A percentile compares a stretch with the other conserved stretches of the same genome.
Conservation (phyloP, 2,113 vertebrate species). For the Balaeniceps rex region DNA sequence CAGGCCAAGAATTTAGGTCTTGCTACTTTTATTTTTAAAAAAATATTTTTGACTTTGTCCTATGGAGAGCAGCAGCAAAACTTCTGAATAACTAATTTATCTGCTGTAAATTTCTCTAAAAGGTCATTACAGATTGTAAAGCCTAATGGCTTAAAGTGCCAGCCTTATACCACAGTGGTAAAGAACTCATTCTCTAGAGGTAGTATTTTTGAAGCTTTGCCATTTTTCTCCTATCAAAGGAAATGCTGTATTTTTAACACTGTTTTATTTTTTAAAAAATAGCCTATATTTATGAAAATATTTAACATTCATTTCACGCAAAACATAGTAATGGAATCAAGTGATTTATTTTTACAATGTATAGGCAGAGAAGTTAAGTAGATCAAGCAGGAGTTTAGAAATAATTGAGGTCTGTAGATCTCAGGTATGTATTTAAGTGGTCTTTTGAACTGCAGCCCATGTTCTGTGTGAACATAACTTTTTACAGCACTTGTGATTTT, state of each 20-base stretch:
- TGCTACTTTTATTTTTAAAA: background rate
- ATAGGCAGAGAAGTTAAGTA: slow-evolving; percentile 2
- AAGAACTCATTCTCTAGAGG: background rate
- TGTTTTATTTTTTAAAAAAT: background rate
- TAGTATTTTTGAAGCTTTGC: slow-evolving; percentile 23
- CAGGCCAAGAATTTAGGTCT: background rate
- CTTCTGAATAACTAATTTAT: slow-evolving; percentile 20
- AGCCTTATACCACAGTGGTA: background rate
- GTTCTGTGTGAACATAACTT: slow-evolving; percentile 3
- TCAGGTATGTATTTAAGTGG: slow-evolving; percentile 19
- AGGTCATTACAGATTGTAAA: slow-evolving; percentile 9
- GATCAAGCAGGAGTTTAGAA: slow-evolving; percentile 3
- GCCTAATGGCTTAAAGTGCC: slow-evolving; percentile 12
- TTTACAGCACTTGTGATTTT: slow-evolving; percentile 39
- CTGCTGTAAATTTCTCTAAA: background rate
- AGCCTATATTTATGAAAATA: background rate
- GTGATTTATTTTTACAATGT: slow-evolving; percentile 19
- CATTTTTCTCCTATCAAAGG: background rate
- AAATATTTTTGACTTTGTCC: background rate
- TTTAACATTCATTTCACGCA: background rate
- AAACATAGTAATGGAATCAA: background rate
- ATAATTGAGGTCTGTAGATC: slow-evolving; percentile 23
- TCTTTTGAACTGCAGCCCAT: slow-evolving; percentile 31
- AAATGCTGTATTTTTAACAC: background rate
- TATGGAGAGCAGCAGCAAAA: background rate